Conservation (phyloP, 1,140 invertebrate genomes). For the Camponotus pennsylvanicus region DNA sequence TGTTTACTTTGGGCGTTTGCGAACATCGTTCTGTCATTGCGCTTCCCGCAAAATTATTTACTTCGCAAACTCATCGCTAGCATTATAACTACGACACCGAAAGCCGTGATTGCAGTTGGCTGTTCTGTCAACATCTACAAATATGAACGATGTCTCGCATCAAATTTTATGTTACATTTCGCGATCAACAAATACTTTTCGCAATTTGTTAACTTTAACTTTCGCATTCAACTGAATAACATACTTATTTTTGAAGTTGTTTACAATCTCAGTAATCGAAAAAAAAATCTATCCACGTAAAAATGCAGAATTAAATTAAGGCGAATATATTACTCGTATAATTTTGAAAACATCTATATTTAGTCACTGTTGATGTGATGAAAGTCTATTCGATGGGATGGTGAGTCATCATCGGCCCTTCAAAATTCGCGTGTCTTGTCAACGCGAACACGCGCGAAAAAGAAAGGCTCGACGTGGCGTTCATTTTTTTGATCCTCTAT, state of each 20-base stretch:
- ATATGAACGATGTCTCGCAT: neutral
- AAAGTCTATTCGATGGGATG: neutral
- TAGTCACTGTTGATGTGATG: constrained; percentile 9
- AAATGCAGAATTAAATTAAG: neutral
- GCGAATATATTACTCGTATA: neutral
- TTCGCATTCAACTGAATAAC: neutral
- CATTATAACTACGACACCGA: constrained; percentile 57
- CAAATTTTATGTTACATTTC: neutral
- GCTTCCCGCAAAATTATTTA: constrained; percentile 63
- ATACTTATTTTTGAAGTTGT: neutral
- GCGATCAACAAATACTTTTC: constrained; percentile 11
- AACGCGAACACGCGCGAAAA: constrained; percentile 50
- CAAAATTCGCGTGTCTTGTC: constrained; percentile 29
- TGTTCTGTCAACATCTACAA: neutral
- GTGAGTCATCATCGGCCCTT: constrained; percentile 18
- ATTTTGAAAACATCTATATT: constrained; percentile 7
- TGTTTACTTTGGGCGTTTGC: constrained; percentile 72
- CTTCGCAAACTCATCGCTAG: constrained; percentile 44
- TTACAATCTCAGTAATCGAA: neutral
- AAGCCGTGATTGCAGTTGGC: constrained; percentile 16
- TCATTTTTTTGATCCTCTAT: constrained; percentile 47
- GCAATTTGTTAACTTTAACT: neutral
- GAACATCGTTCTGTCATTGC: constrained; percentile 60
- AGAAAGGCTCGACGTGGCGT: neutral
- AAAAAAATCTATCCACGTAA: neutral